Base-by-base conservation (phyloP, 1,140 invertebrate species). In the Lasaia peninsularis region DNA sequence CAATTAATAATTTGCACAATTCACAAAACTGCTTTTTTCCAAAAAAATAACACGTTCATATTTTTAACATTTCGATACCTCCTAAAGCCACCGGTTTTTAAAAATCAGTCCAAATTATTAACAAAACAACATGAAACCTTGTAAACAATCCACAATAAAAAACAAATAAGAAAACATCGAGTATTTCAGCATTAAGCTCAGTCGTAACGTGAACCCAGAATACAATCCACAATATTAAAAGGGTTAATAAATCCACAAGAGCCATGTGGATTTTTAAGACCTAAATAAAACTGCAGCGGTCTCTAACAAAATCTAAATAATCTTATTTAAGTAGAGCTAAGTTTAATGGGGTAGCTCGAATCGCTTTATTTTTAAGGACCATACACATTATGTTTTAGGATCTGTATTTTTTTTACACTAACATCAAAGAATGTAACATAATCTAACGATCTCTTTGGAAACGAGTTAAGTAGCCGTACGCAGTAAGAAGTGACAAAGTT, bases 241-340 rank as follows among this genome's bases (percentile, higher is more conserved):
- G 20, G 52, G 52, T 40, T 52, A 60, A 63, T 63, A 63, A 63
- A 62, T 56, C 52, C 12, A 52, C 56, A 20, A 49, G 55, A 49
- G 31, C 62, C 53, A 60, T 60, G 50, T 56, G 53, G 62, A 60
- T 56, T 56, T 63, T 60, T 63, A 60, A 63, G 57, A 63, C 56
- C 54, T 51, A 33, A 55, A 44, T 48, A 49, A 32, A 50, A 60
- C 48, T 24, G 57, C 52, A 63, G 56, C 58, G 59, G 57, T 60
- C 37, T 44, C 49, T 63, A 60, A 56, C 59, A 54, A 60, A 53
- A 63, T 59, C 54, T 63, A 56, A 63, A 52, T 63, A 63, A 63
- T 63, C 49, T 52, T 37, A 56, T 52, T 44, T 53, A 33, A 24
- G 57, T 60, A 37, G 52, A 58, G 49, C 57, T 58, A 53, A 58